A percentile compares a stretch with the other conserved stretches of the same genome.
Evolutionary conservation across 2,113 vertebrate species (phyloP).

Genomic region (Origma solitaria): DNA sequence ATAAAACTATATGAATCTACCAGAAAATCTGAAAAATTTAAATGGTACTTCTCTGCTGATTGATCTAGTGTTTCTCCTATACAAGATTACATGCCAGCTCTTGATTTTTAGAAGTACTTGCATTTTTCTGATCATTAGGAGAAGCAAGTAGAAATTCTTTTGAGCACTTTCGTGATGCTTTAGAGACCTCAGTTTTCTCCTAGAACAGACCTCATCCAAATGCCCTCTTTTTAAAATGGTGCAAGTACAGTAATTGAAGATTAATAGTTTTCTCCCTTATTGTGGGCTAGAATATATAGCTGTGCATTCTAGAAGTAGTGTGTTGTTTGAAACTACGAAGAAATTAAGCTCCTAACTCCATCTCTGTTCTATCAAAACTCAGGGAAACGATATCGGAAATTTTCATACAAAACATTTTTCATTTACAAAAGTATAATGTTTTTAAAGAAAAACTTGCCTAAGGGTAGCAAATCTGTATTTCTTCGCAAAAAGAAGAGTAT

Average conservation of each 20-base stretch:
- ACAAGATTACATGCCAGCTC: not conserved
- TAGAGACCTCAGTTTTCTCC: not conserved
- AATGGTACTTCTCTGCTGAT: not conserved
- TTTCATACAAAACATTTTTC: not conserved
- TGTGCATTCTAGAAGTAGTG: not conserved
- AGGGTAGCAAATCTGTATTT: not conserved
- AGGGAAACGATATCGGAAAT: not conserved
- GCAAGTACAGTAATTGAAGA: not conserved
- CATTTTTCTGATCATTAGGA: not conserved
- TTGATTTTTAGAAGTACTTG: not conserved
- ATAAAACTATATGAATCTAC: not conserved
- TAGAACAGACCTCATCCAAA: not conserved
- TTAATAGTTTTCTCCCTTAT: not conserved
- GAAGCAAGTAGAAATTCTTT: not conserved
- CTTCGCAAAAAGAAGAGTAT: not conserved
- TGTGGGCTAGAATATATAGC: not conserved
- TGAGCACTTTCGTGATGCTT: not conserved
- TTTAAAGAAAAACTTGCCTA: not conserved
- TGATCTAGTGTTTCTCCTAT: not conserved
- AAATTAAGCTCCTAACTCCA: not conserved
- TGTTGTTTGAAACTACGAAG: conserved; percentile 2
- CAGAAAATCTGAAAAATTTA: not conserved
- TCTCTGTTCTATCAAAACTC: not conserved
- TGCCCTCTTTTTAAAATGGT: not conserved
- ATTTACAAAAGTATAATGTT: not conserved